These are phyloP conservation scores for Spondyliosoma cantharus DNA, from an alignment of 2,797 vertebrate species.

Conservation along the genomic window DNA sequence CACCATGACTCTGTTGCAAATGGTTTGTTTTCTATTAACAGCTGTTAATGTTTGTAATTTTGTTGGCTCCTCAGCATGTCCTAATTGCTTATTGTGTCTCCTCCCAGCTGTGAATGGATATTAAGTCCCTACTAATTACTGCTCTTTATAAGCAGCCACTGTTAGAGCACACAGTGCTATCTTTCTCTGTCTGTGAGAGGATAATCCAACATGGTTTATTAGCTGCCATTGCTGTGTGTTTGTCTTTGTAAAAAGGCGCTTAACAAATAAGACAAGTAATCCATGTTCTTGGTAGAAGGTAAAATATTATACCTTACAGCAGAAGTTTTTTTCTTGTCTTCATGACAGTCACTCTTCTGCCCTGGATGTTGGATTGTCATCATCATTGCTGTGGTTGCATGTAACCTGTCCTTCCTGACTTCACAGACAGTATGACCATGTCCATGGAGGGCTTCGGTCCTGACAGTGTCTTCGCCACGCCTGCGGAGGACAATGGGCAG, in stretches of 20 bases:
- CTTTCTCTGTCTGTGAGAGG: slow-evolving; percentile 1
- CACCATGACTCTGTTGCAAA: slow-evolving; percentile 19
- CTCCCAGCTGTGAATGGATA: slow-evolving; percentile 65
- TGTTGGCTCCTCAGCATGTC: slow-evolving; percentile 33
- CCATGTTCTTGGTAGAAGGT: background rate
- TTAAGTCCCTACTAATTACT: slow-evolving; percentile 70
- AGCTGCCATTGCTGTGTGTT: background rate
- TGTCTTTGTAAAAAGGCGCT: slow-evolving; percentile 3
- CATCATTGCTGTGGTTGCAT: no score
- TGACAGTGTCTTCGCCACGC: slow-evolving; percentile 91
- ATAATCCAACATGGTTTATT: slow-evolving; percentile 13
- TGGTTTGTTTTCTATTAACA: slow-evolving; percentile 58
- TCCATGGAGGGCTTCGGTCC: slow-evolving; percentile 94
- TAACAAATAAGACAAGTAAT: slow-evolving; percentile 1
- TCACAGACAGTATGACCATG: slow-evolving; percentile 91
- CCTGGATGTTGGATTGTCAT: background rate
- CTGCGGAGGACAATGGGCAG: slow-evolving; percentile 92
- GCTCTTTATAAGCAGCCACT: slow-evolving; percentile 44
- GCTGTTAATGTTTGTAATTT: slow-evolving; percentile 67
- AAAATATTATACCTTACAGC: background rate
- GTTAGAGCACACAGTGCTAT: slow-evolving; percentile 15
- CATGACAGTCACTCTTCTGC: background rate
- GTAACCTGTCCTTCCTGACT: background rate
- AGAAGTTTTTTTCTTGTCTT: background rate
- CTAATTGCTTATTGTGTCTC: slow-evolving; percentile 71